Base-by-base conservation (phyloP, 2,888 invertebrate genomes). In the Acrobasis suavella region DNA sequence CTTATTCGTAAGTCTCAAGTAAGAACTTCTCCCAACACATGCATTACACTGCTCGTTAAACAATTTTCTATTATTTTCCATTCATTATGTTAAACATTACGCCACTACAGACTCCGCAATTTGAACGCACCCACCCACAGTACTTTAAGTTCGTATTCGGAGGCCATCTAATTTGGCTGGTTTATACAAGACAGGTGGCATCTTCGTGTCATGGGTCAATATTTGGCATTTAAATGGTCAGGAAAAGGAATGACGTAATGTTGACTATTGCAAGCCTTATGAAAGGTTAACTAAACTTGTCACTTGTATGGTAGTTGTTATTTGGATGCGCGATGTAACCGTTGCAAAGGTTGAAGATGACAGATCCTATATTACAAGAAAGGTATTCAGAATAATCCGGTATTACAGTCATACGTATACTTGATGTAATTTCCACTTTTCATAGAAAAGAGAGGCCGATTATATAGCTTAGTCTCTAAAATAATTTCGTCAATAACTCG, bases 211-310 rank as follows among this genome's bases (percentile, higher is more conserved):
- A 83, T 78, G 80, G 90, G 91, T 91, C 89, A 91, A 82, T 82
- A 83, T 89, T 86, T 90, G 89, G 83, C 90, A 91, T 91, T 92
- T 89, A 76, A 80, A 77, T 72, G 72, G 72, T 75, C 67, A 72
- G 75, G 74, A 77, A 75, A 79, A 80, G 77, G 79, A 76, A 80
- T 89, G 84, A 86, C 73, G 81, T 85, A 86, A 87, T 71, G 52
- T 64, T 64, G 66, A 72, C 69, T 73, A 70, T 66, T 66, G 73
- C 72, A 67, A 75, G 67, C 67, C 67, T 87, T 86, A 76, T 83
- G 79, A 85, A 87, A 88, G 74, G 70, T 72, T 70, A 54, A 37
- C 61, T 61, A 71, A 60, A 80, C 77, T 82, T 83, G 85, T 86
- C 85, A 83, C 79, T 83, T 69, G 65, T 58, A 67, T 69, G 69